phyloP scores from a whole-genome alignment of 2,113 vertebrate genomes.

The Phyllostomus discolor region DNA sequence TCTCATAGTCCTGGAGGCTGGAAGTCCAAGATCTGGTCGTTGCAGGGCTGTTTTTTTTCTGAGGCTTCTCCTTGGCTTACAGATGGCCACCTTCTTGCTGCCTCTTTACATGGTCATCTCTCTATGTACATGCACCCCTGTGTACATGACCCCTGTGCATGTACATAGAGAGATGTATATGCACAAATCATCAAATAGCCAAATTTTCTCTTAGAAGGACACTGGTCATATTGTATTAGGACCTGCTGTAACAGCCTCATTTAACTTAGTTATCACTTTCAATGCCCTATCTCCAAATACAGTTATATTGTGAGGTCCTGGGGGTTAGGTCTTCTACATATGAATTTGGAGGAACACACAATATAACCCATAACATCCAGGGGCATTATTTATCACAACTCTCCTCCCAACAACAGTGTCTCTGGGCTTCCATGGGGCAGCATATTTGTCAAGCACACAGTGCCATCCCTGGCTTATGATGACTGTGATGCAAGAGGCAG shows the following conservation, averaged over 20 bases:
- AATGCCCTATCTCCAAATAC: not conserved
- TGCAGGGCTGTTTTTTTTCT: not conserved
- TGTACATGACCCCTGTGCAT: too few species aligned
- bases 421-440: not conserved
- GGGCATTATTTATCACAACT: not conserved
- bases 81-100: not conserved
- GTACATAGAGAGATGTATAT: too few species aligned
- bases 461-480: not conserved
- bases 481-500: not conserved
- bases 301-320: not conserved
- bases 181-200: too few species aligned
- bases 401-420: not conserved
- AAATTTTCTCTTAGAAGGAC: not conserved
- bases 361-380: not conserved
- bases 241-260: not conserved
- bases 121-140: not conserved
- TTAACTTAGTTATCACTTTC: not conserved
- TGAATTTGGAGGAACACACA: not conserved
- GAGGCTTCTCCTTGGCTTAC: not conserved
- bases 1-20: not conserved
- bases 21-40: not conserved
- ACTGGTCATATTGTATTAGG: not conserved
- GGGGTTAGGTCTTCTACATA: not conserved
- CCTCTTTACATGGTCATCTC: not conserved
- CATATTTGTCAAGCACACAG: not conserved